These are phyloP conservation scores for Morpho achilles DNA, from an alignment of 2,888 invertebrate genomes.

Conservation along the genomic window DNA sequence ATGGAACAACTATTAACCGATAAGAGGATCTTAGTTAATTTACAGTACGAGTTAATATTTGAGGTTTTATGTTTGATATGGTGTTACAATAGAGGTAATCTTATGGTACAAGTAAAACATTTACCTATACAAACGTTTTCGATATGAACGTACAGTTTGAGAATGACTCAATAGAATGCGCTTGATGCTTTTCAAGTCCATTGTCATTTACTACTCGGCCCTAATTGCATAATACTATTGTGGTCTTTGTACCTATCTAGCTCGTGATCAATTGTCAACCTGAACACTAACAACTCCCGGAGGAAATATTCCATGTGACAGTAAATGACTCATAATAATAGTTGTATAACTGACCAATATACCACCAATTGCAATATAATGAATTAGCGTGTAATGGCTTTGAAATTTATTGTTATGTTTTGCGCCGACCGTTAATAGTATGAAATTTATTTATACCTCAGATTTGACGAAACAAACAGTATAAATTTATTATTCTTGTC, in stretches of 20 bases:
- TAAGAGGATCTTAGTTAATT: too few relatives aligned
- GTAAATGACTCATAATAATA: conserved; percentile 26
- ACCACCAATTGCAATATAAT: conserved; percentile 18
- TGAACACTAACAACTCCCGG: conserved; percentile 44
- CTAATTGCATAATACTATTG: conserved; percentile 54
- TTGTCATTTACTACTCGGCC: conserved; percentile 58
- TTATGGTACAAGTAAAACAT: too few relatives aligned
- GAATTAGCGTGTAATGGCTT: conserved; percentile 23
- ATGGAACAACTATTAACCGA: too few relatives aligned
- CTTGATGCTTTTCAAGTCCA: conserved; percentile 58
- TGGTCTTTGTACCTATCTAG: conserved; percentile 40
- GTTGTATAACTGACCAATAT: conserved; percentile 22
- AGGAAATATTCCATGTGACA: conserved; percentile 31
- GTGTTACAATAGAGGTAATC: too few relatives aligned
- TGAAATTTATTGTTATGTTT: conserved; percentile 21
- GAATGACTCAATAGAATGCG: conserved; percentile 15
- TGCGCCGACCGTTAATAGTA: conserved; percentile 19
- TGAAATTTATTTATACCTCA: conserved; percentile 19
- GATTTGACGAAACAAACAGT: conserved; percentile 1
- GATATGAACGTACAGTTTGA: not conserved
- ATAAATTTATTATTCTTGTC: too few relatives aligned
- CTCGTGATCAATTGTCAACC: conserved; percentile 31
- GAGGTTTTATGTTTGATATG: too few relatives aligned
- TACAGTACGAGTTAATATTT: too few relatives aligned
- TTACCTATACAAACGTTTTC: not conserved